Evolutionary conservation across 2,113 vertebrate genomes (phyloP).

Genomic region (Addax nasomaculatus): DNA sequence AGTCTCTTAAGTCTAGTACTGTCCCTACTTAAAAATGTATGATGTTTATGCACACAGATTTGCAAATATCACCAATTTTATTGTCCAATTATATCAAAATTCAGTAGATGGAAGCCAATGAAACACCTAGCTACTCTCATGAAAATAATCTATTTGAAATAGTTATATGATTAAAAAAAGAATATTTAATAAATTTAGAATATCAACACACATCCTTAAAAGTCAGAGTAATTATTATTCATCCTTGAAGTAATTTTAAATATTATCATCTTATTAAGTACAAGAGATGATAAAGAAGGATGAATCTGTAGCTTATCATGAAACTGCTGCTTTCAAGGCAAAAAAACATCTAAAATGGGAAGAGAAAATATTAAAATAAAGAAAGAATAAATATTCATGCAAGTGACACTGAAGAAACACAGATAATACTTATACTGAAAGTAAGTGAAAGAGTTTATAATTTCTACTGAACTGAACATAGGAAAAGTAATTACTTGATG

Average conservation of each 20-base stretch:
- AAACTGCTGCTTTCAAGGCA: not conserved
- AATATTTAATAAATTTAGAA: not conserved
- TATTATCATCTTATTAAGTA: not conserved
- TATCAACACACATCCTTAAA: not conserved
- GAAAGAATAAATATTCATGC: not conserved
- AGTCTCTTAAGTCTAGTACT: not conserved
- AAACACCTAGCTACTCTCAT: not conserved
- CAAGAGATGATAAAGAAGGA: not conserved
- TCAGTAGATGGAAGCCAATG: not conserved
- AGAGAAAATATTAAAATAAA: conserved; percentile 9
- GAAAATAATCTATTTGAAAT: not conserved
- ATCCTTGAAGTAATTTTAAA: not conserved
- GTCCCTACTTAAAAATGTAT: not conserved
- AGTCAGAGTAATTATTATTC: not conserved
- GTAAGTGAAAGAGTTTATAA: not conserved
- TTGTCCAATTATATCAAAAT: not conserved
- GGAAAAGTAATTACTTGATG: not conserved
- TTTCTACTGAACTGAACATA: not conserved
- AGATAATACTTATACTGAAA: not conserved
- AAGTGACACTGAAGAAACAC: not conserved
- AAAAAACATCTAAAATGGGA: conserved; percentile 15
- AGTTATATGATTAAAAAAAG: not conserved
- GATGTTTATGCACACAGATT: not conserved
- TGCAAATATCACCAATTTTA: not conserved
- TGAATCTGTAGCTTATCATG: not conserved